Percentiles rank a stretch among this genome's conserved stretches.
phyloP scores from a whole-genome alignment of 2,797 vertebrate genomes.

The Calcarius lapponicus region DNA sequence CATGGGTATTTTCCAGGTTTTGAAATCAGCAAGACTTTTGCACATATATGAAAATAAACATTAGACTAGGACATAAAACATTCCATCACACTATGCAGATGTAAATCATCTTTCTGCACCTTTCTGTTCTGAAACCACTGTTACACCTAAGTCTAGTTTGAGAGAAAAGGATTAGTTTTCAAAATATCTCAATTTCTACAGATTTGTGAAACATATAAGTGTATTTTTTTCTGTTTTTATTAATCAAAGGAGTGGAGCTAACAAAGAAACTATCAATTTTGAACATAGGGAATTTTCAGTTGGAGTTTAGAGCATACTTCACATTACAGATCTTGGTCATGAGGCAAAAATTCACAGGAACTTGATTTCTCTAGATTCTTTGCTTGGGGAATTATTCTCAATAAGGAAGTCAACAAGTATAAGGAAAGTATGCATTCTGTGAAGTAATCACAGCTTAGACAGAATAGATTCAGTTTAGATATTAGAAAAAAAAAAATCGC shows the following conservation, averaged over 20 bases:
- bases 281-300: background rate
- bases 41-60: background rate
- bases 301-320: background rate
- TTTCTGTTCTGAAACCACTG: background rate
- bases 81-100: background rate
- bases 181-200: background rate
- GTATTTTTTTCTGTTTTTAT: background rate
- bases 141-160: background rate
- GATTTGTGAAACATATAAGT: background rate
- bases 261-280: background rate
- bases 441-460: too few relatives aligned
- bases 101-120: accelerated
- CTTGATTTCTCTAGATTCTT: background rate
- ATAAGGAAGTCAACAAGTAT: background rate
- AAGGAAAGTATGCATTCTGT: background rate
- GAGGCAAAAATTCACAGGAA: background rate
- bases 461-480: background rate
- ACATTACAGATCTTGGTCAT: background rate
- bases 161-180: background rate
- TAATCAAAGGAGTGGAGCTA: background rate
- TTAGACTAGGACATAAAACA: background rate
- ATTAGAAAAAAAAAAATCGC: background rate
- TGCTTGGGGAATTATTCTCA: background rate
- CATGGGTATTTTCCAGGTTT: background rate
- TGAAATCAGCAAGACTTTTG: background rate